These are phyloP conservation scores for Bombus sylvicola DNA, from an alignment of 1,140 invertebrate species.

Conservation along the genomic window DNA sequence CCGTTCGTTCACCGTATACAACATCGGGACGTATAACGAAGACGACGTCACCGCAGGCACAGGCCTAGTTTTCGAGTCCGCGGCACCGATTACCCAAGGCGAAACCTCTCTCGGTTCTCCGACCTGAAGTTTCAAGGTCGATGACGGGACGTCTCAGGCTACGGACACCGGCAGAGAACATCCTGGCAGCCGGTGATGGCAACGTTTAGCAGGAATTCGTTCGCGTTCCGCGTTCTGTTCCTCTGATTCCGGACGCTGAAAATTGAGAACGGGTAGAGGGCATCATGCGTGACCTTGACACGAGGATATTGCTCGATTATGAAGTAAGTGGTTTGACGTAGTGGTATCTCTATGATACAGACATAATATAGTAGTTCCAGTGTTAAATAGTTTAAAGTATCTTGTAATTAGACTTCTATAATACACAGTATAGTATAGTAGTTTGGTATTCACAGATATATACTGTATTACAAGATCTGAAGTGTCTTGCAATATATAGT, in stretches of 20 bases:
- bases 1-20: slow-evolving; percentile 4
- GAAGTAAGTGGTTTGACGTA: not conserved
- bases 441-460: too few relatives aligned
- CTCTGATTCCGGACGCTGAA: slow-evolving; percentile 14
- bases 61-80: slow-evolving; percentile 71
- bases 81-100: slow-evolving; percentile 71
- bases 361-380: too few relatives aligned
- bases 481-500: not conserved
- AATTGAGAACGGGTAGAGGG: not conserved
- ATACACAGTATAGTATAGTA: too few relatives aligned
- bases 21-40: slow-evolving; percentile 50
- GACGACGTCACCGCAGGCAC: slow-evolving; percentile 60
- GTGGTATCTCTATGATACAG: not conserved
- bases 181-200: slow-evolving; percentile 3
- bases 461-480: too few relatives aligned
- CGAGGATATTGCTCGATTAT: slow-evolving; percentile 1
- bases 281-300: slow-evolving; percentile 16
- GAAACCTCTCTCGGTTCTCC: slow-evolving; percentile 66
- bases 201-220: not conserved
- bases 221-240: slow-evolving; percentile 13
- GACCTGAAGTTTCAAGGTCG: slow-evolving; percentile 65
- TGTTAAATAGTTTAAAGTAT: too few relatives aligned
- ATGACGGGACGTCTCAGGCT: slow-evolving; percentile 23
- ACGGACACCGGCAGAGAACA: slow-evolving; percentile 29
- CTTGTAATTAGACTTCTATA: too few relatives aligned